phyloP scores from a whole-genome alignment of 2,888 invertebrate genomes.

The Chouioia cunea region DNA sequence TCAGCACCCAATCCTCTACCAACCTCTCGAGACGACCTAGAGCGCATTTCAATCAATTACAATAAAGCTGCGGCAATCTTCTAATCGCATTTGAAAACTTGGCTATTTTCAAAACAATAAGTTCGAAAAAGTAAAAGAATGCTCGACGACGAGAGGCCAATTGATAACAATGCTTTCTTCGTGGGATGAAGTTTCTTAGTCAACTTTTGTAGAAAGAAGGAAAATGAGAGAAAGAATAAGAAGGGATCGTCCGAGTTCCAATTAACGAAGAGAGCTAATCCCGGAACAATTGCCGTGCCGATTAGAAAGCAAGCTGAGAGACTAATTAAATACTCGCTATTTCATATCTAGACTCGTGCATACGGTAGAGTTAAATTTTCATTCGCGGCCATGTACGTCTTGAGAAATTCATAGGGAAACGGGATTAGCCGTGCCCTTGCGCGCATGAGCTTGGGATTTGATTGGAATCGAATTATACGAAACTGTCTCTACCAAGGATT shows the following conservation, averaged over 20 bases:
- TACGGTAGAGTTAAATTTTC: constrained; percentile 47
- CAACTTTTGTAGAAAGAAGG: constrained; percentile 11
- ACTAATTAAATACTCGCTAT: constrained; percentile 67
- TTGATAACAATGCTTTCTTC: constrained; percentile 29
- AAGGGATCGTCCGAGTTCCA: constrained; percentile 18
- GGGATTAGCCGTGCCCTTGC: too few relatives aligned
- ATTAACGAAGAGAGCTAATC: constrained; percentile 13
- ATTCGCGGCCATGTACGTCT: too few relatives aligned
- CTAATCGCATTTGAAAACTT: constrained; percentile 49
- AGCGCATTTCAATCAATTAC: constrained; percentile 45
- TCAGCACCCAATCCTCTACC: constrained; percentile 16
- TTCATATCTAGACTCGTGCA: constrained; percentile 67
- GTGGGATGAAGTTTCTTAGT: constrained; percentile 40
- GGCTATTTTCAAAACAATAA: constrained; percentile 47
- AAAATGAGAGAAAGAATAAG: constrained; percentile 14
- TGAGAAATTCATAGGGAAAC: too few relatives aligned
- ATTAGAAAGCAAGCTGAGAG: not conserved
- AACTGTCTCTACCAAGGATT: too few relatives aligned
- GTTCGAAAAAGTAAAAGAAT: constrained; percentile 7
- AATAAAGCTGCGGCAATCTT: constrained; percentile 39
- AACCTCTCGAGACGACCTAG: not conserved
- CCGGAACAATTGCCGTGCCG: constrained; percentile 30
- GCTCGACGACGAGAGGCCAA: constrained; percentile 4
- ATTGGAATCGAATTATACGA: too few relatives aligned
- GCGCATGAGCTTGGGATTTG: too few relatives aligned